A percentile compares a stretch with the other conserved stretches of the same genome.
These are phyloP conservation scores for Crotophaga sulcirostris DNA, from an alignment of 2,113 vertebrate species.

Conservation along the genomic window DNA sequence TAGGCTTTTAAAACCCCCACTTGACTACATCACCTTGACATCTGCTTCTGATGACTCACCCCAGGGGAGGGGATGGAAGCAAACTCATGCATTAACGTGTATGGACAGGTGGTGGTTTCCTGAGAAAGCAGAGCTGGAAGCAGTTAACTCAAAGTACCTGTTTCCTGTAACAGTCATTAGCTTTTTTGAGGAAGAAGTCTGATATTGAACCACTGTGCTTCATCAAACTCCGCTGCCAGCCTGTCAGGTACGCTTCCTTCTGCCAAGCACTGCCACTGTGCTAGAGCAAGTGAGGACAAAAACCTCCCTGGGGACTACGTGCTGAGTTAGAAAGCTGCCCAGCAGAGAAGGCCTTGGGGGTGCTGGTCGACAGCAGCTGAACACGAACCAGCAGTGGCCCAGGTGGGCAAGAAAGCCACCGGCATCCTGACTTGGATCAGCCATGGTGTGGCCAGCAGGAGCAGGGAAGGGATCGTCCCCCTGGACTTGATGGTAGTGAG, in stretches of 20 bases:
- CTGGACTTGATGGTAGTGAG: no score
- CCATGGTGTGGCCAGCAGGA: no score
- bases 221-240: not conserved
- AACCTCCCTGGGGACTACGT: not conserved
- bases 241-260: not conserved
- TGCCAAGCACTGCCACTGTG: not conserved
- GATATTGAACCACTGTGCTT: not conserved
- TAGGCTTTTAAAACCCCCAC: not conserved
- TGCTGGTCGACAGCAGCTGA: no score
- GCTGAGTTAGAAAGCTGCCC: not conserved
- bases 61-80: not conserved
- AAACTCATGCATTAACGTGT: not conserved
- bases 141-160: not conserved
- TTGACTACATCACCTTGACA: not conserved
- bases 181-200: not conserved
- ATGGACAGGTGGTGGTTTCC: not conserved
- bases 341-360: no score
- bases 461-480: no score
- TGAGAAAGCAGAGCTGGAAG: not conserved
- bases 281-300: not conserved
- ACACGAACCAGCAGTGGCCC: no score
- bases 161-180: not conserved
- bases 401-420: no score
- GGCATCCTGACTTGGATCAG: no score
- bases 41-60: conserved; percentile 19